Conservation (phyloP, 2,797 vertebrate genomes). For the Chlorospingus flavigularis region DNA sequence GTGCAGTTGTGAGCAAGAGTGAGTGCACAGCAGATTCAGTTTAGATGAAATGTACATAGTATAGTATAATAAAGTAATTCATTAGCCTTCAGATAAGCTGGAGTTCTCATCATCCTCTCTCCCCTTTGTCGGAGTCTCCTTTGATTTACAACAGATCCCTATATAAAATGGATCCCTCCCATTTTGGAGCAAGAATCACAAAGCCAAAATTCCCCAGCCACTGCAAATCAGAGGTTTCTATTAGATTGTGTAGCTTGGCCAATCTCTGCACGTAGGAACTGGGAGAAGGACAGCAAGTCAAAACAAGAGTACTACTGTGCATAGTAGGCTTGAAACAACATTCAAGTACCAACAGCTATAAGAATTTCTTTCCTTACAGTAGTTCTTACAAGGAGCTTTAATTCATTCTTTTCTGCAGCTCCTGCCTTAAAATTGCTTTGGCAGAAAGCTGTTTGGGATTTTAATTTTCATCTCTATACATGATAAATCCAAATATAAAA, state of each 20-base stretch:
- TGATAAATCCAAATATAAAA: neutral
- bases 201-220: neutral
- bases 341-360: neutral
- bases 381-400: neutral
- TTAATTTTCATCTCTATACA: neutral
- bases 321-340: neutral
- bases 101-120: too few relatives aligned
- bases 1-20: too few relatives aligned
- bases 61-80: too few relatives aligned
- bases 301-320: neutral
- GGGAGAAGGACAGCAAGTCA: neutral
- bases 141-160: too few relatives aligned
- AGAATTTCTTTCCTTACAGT: neutral
- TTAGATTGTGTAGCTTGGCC: neutral
- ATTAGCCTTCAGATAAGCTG: too few relatives aligned
- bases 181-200: neutral
- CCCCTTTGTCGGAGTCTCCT: too few relatives aligned
- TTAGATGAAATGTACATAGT: too few relatives aligned
- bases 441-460: neutral
- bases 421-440: fast-evolving
- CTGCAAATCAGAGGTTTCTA: neutral
- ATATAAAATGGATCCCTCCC: neutral
- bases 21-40: too few relatives aligned
- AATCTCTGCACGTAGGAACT: neutral
- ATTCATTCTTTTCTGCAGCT: neutral